A percentile compares a stretch with the other conserved stretches of the same genome.
phyloP scores from a whole-genome alignment of 2,888 invertebrate species.

The Tipula vernalis region DNA sequence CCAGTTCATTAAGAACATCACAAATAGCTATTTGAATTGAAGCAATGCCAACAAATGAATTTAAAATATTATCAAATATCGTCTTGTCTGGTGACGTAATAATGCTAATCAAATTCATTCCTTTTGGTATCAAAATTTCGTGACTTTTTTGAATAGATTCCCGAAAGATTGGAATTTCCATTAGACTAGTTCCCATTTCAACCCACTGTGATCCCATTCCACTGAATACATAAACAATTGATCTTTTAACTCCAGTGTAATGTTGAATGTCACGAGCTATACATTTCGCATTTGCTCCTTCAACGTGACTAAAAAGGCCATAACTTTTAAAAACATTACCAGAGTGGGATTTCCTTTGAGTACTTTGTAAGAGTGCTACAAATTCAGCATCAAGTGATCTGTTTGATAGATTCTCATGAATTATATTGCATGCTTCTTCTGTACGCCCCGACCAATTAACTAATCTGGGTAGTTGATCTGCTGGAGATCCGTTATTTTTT shows the following conservation, averaged over 20 bases:
- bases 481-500: constrained; percentile 44
- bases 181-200: constrained; percentile 65
- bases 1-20: constrained; percentile 47
- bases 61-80: constrained; percentile 49
- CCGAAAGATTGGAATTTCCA: constrained; percentile 60
- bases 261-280: constrained; percentile 46
- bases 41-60: constrained; percentile 63
- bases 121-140: constrained; percentile 42
- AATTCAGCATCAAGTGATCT: constrained; percentile 48
- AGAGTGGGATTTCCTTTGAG: constrained; percentile 43
- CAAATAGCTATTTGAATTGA: constrained; percentile 51
- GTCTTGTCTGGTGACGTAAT: constrained; percentile 47
- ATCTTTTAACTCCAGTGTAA: constrained; percentile 48
- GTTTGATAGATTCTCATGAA: constrained; percentile 41
- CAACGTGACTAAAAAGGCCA: constrained; percentile 37
- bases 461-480: constrained; percentile 57
- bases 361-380: constrained; percentile 44
- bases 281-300: constrained; percentile 23
- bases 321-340: constrained; percentile 69
- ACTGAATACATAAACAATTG: constrained; percentile 82
- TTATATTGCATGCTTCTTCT: constrained; percentile 53
- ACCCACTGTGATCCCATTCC: constrained; percentile 87
- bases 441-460: constrained; percentile 68
- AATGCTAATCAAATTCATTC: constrained; percentile 49
- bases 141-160: constrained; percentile 52